These are phyloP conservation scores for Beroe ovata DNA, from an alignment of 37 sponge, comb jelly and placozoan species.

Conservation along the genomic window DNA sequence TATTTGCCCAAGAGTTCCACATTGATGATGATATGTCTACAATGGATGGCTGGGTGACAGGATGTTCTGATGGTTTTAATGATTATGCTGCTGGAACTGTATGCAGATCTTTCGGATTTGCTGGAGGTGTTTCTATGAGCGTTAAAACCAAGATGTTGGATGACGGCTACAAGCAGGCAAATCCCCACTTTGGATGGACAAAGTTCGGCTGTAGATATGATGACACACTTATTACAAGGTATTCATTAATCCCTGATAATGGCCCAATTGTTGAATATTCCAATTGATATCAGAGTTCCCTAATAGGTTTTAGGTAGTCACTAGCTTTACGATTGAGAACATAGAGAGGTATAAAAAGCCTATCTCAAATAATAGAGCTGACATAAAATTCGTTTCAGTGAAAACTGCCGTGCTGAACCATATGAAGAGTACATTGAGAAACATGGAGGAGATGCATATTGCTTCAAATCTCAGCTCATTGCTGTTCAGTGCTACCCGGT, in stretches of 20 bases:
- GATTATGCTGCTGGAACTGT: conserved; percentile 39
- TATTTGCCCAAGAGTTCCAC: neutral
- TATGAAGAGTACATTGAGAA: neutral
- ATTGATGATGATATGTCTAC: neutral
- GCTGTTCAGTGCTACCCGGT: neutral
- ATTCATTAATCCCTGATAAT: neutral
- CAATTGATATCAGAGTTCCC: neutral
- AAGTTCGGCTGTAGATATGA: conserved; percentile 1
- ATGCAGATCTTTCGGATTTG: conserved; percentile 32
- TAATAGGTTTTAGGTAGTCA: neutral
- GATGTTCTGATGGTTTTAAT: conserved; percentile 10
- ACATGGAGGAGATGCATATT: neutral
- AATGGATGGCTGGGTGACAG: neutral
- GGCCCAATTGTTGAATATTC: too few relatives aligned
- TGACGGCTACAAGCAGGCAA: neutral
- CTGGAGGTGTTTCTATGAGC: neutral
- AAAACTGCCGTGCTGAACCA: neutral
- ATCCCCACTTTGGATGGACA: conserved; percentile 10
- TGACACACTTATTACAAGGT: conserved; percentile 3
- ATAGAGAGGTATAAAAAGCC: too few relatives aligned
- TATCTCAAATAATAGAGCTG: too few relatives aligned
- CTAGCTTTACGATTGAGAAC: too few relatives aligned
- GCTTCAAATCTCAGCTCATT: neutral
- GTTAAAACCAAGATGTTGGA: neutral
- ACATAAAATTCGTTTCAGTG: neutral